Conservation (phyloP, 1,140 invertebrate species). For the Ceratina australensis region DNA sequence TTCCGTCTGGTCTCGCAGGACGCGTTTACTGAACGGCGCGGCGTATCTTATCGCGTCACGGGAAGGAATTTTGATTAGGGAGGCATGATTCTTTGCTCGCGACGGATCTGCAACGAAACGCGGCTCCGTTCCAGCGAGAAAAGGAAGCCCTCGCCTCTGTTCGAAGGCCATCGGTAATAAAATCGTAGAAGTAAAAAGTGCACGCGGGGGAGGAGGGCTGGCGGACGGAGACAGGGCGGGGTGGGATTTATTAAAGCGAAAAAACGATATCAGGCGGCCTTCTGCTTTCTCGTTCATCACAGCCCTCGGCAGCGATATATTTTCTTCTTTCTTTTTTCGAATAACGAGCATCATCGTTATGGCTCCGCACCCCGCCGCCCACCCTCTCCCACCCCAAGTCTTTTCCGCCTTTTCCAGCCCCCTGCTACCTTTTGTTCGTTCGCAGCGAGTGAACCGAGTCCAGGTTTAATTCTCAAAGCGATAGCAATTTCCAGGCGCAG, state of each 20-base stretch:
- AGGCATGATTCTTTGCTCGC: constrained; percentile 35
- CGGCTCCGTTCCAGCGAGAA: background rate
- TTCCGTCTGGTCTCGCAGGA: constrained; percentile 2
- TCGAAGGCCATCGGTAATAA: constrained; percentile 39
- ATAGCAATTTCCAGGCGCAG: constrained; percentile 61
- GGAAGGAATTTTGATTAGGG: constrained; percentile 62
- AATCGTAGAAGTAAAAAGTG: constrained; percentile 30
- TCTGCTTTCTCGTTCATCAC: constrained; percentile 44
- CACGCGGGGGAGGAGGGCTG: background rate
- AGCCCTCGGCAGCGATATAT: constrained; percentile 41
- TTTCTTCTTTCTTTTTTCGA: constrained; percentile 48
- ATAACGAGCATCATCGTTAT: constrained; percentile 60
- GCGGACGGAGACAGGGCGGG: background rate
- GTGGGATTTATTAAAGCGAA: constrained; percentile 61
- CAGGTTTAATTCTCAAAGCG: constrained; percentile 65
- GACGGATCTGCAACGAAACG: constrained; percentile 19
- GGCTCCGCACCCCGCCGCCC: constrained; percentile 13
- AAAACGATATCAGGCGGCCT: constrained; percentile 55
- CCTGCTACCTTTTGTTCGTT: constrained; percentile 46
- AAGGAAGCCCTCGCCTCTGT: background rate
- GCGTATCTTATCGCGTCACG: constrained; percentile 58
- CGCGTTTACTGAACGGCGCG: constrained; percentile 34
- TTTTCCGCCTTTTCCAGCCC: constrained; percentile 36
- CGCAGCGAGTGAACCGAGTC: constrained; percentile 53
- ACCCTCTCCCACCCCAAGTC: constrained; percentile 11